These are phyloP conservation scores for Margarornis squamiger DNA, from an alignment of 2,797 vertebrate genomes.

Conservation along the genomic window DNA sequence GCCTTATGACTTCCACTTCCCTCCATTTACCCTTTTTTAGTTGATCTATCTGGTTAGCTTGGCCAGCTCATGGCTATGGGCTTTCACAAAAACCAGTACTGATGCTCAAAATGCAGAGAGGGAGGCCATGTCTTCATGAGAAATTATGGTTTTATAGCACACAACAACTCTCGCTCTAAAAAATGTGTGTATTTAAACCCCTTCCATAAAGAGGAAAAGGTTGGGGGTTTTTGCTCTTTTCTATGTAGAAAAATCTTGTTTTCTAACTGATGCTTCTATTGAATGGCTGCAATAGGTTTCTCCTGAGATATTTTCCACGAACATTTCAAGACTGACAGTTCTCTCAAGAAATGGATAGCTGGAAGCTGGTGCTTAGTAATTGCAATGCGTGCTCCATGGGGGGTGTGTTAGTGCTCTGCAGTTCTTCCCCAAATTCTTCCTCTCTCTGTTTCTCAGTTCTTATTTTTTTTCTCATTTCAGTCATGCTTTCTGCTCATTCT, in stretches of 20 bases:
- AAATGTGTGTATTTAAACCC: neutral
- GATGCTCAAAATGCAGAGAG: neutral
- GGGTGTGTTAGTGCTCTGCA: neutral
- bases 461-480: neutral
- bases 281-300: neutral
- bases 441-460: neutral
- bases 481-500: neutral
- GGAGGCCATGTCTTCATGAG: neutral
- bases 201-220: neutral
- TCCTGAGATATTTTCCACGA: neutral
- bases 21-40: neutral
- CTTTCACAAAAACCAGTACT: neutral
- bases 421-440: neutral
- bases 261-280: neutral
- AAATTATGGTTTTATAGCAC: neutral
- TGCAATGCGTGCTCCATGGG: neutral
- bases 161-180: neutral
- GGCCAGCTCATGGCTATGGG: neutral
- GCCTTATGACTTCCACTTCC: neutral
- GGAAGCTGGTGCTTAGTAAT: neutral
- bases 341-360: neutral
- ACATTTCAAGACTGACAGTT: neutral
- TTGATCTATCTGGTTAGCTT: neutral
- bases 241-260: neutral
- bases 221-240: fast-evolving